A percentile compares a stretch with the other conserved stretches of the same genome.
phyloP scores from a whole-genome alignment of 2,888 invertebrate genomes.

The Andrena camellia region DNA sequence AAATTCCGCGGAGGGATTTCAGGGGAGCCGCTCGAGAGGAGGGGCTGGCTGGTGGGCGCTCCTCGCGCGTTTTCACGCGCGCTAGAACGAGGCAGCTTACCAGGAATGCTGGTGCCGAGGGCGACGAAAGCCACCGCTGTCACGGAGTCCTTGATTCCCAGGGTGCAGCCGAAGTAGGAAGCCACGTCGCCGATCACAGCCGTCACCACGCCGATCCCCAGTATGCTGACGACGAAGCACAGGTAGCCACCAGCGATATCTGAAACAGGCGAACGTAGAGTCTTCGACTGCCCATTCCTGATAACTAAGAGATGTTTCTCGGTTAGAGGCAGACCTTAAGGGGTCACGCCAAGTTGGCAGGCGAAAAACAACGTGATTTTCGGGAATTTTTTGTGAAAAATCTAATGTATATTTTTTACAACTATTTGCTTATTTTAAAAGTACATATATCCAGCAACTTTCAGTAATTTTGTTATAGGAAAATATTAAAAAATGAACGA shows the following conservation, averaged over 20 bases:
- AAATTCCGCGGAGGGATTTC: conserved; percentile 15
- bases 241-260: conserved; percentile 97
- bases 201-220: conserved; percentile 97
- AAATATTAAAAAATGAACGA: too few relatives aligned
- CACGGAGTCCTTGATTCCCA: conserved; percentile 98
- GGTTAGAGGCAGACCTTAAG: too few relatives aligned
- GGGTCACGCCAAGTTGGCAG: too few relatives aligned
- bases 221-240: conserved; percentile 96
- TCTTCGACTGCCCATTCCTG: too few relatives aligned
- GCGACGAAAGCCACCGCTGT: conserved; percentile 99
- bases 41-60: not conserved
- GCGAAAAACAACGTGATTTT: too few relatives aligned
- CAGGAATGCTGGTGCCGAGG: conserved; percentile 99
- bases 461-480: too few relatives aligned
- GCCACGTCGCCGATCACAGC: conserved; percentile 99
- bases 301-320: too few relatives aligned
- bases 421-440: too few relatives aligned
- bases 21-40: not conserved
- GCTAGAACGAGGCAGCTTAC: conserved; percentile 86
- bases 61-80: conserved; percentile 12
- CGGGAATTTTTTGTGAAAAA: too few relatives aligned
- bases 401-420: too few relatives aligned
- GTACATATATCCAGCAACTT: too few relatives aligned
- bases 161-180: conserved; percentile 98
- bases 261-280: conserved; percentile 81